Conservation (phyloP, 2,797 vertebrate genomes). For the Onychomys arenicola region DNA sequence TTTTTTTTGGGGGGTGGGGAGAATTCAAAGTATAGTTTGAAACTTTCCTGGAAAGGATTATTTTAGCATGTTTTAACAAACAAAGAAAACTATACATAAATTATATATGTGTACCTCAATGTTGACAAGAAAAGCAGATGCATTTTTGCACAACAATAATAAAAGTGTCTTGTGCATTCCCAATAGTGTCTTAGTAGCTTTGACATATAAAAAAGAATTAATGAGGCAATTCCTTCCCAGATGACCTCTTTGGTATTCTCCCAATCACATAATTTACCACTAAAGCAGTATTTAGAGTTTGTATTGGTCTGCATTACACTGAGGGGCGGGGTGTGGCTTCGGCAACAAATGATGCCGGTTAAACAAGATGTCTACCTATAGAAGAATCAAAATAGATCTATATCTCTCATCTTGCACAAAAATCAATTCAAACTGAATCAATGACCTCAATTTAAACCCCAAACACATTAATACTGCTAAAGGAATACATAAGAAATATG, state of each 20-base stretch:
- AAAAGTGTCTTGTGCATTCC: neutral
- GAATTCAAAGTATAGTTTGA: neutral
- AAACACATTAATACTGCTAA: neutral
- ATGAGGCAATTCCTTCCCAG: neutral
- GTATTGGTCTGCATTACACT: neutral
- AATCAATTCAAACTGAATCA: neutral
- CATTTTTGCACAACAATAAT: neutral
- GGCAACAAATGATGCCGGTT: neutral
- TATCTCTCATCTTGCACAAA: neutral
- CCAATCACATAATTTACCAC: neutral
- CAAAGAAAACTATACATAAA: neutral
- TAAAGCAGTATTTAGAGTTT: neutral
- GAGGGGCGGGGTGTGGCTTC: neutral
- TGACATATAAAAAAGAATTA: neutral
- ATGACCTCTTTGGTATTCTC: neutral
- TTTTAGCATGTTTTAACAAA: neutral
- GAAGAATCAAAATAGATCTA: neutral
- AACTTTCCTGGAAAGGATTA: neutral
- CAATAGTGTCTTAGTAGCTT: neutral
- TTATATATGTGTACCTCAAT: neutral
- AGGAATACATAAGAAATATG: neutral
- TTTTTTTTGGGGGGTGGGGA: no score
- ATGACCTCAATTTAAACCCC: neutral
- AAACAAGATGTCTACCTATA: neutral
- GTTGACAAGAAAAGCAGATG: neutral